Evolutionary conservation across 2,888 invertebrate genomes (phyloP).

Genomic region (Cephus sareptanus): DNA sequence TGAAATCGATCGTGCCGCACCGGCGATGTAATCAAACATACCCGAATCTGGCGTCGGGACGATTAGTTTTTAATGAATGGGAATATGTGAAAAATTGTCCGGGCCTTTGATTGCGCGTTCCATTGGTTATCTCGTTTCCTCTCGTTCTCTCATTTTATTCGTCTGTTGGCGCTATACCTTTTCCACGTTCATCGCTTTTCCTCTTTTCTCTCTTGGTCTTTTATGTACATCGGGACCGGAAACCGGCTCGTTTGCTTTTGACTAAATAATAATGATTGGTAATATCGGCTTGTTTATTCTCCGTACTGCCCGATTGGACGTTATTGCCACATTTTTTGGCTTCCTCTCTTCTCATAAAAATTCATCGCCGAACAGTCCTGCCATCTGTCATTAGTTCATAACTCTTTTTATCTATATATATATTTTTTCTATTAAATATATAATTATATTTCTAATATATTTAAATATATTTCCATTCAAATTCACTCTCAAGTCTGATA

Average conservation of each 20-base stretch:
- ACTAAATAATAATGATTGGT: conserved; percentile 41
- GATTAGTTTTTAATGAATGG: conserved; percentile 45
- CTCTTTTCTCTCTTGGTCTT: neutral
- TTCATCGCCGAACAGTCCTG: conserved; percentile 16
- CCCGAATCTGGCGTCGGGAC: conserved; percentile 20
- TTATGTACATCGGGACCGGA: neutral
- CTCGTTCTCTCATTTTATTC: neutral
- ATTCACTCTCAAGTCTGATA: neutral
- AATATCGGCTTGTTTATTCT: conserved; percentile 43
- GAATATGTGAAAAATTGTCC: conserved; percentile 26
- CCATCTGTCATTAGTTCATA: neutral
- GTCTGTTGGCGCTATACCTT: neutral
- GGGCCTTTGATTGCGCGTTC: conserved; percentile 33
- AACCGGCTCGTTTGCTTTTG: conserved; percentile 30
- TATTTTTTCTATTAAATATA: neutral
- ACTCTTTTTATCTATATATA: neutral
- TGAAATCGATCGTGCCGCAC: neutral
- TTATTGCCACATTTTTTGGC: conserved; percentile 31
- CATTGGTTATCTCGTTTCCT: conserved; percentile 6
- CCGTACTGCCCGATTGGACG: conserved; percentile 15
- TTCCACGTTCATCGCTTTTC: neutral
- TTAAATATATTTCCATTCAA: neutral
- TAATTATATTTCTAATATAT: neutral
- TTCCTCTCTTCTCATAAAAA: conserved; percentile 26
- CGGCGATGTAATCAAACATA: neutral